Percentiles rank a stretch among this genome's conserved stretches.
Conservation (phyloP, 2,113 vertebrate genomes). For the rabbit (Oryctolagus cuniculus) region mOryCun1.1 NC_091435.1:140054501-140055000, state of each 20-base stretch:
- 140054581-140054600: neutral
- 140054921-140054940: slow-evolving; percentile 88
- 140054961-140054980: slow-evolving; percentile 92
- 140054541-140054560: neutral
- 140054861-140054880: slow-evolving; percentile 50
- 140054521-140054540: neutral
- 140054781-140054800: neutral
- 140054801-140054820: neutral
- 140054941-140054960: slow-evolving; percentile 87
- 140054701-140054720: neutral
- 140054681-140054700: slow-evolving; percentile 25
- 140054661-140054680: neutral
- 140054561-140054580: neutral
- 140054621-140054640: neutral
- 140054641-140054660: neutral
- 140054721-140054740: neutral
- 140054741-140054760: neutral
- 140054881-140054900: slow-evolving; percentile 82
- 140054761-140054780: neutral
- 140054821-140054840: neutral
- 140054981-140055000: slow-evolving; percentile 90
- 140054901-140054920: slow-evolving; percentile 85
- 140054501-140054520: neutral
- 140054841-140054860: neutral
- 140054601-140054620: neutral